phyloP scores from a whole-genome alignment of 2,888 invertebrate genomes.

The Carterocephalus palaemon region DNA sequence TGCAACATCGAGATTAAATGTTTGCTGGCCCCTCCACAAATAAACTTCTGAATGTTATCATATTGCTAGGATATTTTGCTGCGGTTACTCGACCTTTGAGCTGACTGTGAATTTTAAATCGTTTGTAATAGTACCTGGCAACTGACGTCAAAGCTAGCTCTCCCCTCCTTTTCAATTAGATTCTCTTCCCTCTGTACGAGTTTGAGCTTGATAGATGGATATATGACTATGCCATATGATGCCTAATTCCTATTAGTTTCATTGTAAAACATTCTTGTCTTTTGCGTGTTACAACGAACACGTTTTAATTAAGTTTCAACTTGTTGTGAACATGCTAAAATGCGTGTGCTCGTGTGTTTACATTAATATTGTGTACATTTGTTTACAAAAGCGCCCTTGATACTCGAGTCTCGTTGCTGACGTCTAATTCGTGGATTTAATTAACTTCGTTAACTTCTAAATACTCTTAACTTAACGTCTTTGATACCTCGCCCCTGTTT shows the following conservation, averaged over 20 bases:
- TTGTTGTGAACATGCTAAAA: slow-evolving; percentile 52
- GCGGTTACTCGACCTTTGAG: slow-evolving; percentile 54
- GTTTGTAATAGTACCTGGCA: slow-evolving; percentile 65
- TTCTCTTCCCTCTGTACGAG: slow-evolving; percentile 40
- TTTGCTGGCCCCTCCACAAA: not conserved
- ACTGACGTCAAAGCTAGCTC: slow-evolving; percentile 54
- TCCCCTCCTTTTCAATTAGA: slow-evolving; percentile 51
- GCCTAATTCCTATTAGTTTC: slow-evolving; percentile 10
- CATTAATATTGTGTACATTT: slow-evolving; percentile 68
- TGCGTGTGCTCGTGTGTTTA: slow-evolving; percentile 69
- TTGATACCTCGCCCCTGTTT: slow-evolving; percentile 70
- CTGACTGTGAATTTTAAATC: slow-evolving; percentile 77
- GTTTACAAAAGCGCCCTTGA: slow-evolving; percentile 72
- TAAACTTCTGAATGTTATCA: slow-evolving; percentile 66
- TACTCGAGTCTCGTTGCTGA: slow-evolving; percentile 66
- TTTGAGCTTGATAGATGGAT: slow-evolving; percentile 7
- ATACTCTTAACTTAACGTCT: slow-evolving; percentile 78
- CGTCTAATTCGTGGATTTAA: slow-evolving; percentile 74
- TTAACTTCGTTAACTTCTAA: slow-evolving; percentile 78
- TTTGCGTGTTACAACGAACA: slow-evolving; percentile 49
- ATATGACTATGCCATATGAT: not conserved
- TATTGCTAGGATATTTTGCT: slow-evolving; percentile 59
- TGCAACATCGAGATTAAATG: not conserved
- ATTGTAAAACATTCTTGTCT: slow-evolving; percentile 33
- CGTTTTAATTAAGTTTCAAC: slow-evolving; percentile 61